Base-by-base conservation (phyloP, 2,888 invertebrate species). In the Ganaspis brasiliensis region DNA sequence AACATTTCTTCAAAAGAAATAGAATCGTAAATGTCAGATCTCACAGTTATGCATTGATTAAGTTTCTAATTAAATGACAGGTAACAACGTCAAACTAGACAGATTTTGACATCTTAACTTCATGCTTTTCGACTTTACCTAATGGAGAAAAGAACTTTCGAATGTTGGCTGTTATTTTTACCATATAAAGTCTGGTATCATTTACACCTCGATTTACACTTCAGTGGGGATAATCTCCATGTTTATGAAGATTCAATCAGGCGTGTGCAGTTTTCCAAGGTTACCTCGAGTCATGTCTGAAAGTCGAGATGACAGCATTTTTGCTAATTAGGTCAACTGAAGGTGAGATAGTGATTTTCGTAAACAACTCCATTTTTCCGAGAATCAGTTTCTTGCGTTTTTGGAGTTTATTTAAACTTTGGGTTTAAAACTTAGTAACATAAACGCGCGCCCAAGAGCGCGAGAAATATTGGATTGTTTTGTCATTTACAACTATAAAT, bases 31-130 rank as follows among this genome's bases (percentile, higher is more conserved):
- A 57, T 57, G n/a, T 26, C 57, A 57, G 24, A 57, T 24, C 19
- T 26, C 1, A 4, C 26, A 57, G 1, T 12, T 14, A 45, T 19
- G 14, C 6, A 16, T 37, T 67, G 24, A 24, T 67, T 31, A 12
- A 67, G 2, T 24, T n/a, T n/a, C 45, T 67, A 45, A 67, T 67
- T 67, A 67, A 49, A 45, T 67, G 67, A 49, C 67, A 67, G 21
- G 26, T 8, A 4, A 49, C 67, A 67, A 45, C 24, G 24, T 45
- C 24, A 24, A 45, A 67, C 2, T 9, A 8, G 45, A 67, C 67
- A 67, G 45, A n/a, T 45, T n/a, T 24, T 5, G 24, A 67, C 21
- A 67, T 45, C 67, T 24, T n/a, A 63, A 21, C 45, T 67, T 67
- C 24, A 2, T 45, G 8, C n/a, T 16, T 24, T 26, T 67, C 45